These are phyloP conservation scores for Epinotia nisella DNA, from an alignment of 2,888 invertebrate species.

Conservation along the genomic window DNA sequence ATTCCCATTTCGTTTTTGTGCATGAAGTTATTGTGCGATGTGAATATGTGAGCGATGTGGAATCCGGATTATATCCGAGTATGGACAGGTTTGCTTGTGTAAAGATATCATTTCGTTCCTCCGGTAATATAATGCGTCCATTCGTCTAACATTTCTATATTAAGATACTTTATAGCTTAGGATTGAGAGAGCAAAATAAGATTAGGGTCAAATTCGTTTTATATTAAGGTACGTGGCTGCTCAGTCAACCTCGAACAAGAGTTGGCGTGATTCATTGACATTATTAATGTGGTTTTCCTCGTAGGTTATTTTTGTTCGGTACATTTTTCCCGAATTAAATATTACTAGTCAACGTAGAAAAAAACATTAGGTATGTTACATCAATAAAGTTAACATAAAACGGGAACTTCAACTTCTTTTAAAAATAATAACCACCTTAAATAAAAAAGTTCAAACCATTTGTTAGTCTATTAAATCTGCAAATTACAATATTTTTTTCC, in stretches of 20 bases:
- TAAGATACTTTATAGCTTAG: constrained; percentile 20
- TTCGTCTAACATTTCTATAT: constrained; percentile 16
- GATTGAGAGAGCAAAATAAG: constrained; percentile 16
- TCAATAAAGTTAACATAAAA: no score
- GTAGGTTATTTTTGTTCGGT: neutral
- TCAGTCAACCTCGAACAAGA: constrained; percentile 23
- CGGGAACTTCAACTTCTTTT: no score
- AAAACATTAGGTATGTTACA: neutral
- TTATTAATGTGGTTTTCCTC: constrained; percentile 18
- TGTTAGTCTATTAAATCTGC: no score
- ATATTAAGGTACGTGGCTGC: constrained; percentile 23
- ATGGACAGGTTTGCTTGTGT: constrained; percentile 29
- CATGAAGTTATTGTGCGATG: constrained; percentile 36
- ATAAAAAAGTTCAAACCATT: no score
- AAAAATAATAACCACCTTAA: no score
- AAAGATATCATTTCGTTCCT: constrained; percentile 16
- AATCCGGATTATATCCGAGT: constrained; percentile 26
- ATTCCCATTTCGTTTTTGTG: constrained; percentile 48
- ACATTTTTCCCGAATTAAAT: constrained; percentile 9
- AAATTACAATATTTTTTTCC: no score
- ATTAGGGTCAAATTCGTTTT: constrained; percentile 22
- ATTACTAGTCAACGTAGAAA: neutral
- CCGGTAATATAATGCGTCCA: constrained; percentile 7
- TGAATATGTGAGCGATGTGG: constrained; percentile 23
- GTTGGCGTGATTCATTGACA: constrained; percentile 15